Evolutionary conservation across 1,140 invertebrate genomes (phyloP).

Genomic region (Campoletis sonorensis): DNA sequence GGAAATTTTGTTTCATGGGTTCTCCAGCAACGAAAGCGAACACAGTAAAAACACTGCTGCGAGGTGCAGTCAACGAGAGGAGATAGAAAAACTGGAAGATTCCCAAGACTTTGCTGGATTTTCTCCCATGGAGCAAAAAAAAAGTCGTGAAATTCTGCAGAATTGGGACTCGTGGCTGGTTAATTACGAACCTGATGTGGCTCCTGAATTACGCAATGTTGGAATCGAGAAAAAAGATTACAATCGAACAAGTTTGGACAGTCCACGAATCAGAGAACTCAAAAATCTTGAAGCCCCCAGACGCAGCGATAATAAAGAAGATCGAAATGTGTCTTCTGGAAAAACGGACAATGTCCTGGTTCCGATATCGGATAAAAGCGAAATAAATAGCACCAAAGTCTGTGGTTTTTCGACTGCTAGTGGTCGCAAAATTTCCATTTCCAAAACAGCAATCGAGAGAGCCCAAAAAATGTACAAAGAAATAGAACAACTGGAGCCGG

Average conservation of each 20-base stretch:
- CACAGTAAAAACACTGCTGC: background rate
- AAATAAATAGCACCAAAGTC: slow-evolving; percentile 10
- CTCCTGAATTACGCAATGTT: no score
- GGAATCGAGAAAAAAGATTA: background rate
- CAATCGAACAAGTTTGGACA: background rate
- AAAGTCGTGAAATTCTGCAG: background rate
- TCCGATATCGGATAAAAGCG: background rate
- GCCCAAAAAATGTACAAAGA: slow-evolving; percentile 62
- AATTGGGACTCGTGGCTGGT: background rate
- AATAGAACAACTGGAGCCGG: slow-evolving; percentile 38
- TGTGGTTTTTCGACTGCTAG: slow-evolving; percentile 67
- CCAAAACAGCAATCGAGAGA: slow-evolving; percentile 64
- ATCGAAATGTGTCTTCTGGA: background rate
- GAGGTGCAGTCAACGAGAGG: background rate
- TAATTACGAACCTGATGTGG: background rate
- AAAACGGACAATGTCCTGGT: background rate
- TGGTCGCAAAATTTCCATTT: slow-evolving; percentile 70
- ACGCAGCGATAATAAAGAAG: background rate
- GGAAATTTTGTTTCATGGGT: background rate
- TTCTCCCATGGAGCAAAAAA: background rate
- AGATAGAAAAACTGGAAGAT: background rate
- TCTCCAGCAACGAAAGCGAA: background rate
- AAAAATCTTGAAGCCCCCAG: background rate
- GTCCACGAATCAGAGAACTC: background rate
- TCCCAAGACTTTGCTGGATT: slow-evolving; percentile 2